Evolutionary conservation across 2,113 vertebrate species (phyloP), one percentile per base, ranked within the genome.

Genomic region (Crotalus tigris): DNA sequence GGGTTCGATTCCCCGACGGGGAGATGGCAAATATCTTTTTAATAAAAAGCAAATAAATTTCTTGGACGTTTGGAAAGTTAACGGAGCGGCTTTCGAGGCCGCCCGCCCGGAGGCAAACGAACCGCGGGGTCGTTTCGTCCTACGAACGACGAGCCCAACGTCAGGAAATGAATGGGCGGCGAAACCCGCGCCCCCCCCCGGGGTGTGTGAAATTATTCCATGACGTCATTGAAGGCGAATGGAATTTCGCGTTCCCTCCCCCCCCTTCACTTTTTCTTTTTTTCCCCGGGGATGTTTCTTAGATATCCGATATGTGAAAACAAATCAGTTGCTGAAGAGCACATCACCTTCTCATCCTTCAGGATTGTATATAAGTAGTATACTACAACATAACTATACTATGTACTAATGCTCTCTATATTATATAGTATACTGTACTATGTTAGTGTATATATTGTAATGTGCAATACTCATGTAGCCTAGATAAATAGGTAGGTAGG

Each of bases 1-100:
- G 57, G 94, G 91, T 87, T 69, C 69, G 90, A 85, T 44, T 58
- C 64, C 24, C 87, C 57, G 93, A 96, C 93, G 23, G 8, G 44
- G 49, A 75, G 91, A 59, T 15, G 9, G 0, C 0, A 0, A 1
- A 3, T 0, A 0, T 12, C 0, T 81, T 24, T 89, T 59, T 46
- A 88, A 88, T 11, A 5, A 33, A 5, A 5, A 15, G 15, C 21
- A 15, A 1, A 8, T 19, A 33, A 33, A 29, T 51, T 49, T 87
- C 8, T 24, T 24, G 11, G 23, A 5, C 5, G 1, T 51, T 87
- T 13, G 51, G 26, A 29, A 15, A 49, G 44, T 59, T 59, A 59
- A 59, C 8, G 1, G 13, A 54, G 53, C 11, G n/a, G 11, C 26
- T n/a, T 15, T 51, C 49, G 49, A 51, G 49, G 49, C 49, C 9